Evolutionary conservation across 2,113 vertebrate genomes (phyloP).

Genomic region (Campylomormyrus numenius): DNA sequence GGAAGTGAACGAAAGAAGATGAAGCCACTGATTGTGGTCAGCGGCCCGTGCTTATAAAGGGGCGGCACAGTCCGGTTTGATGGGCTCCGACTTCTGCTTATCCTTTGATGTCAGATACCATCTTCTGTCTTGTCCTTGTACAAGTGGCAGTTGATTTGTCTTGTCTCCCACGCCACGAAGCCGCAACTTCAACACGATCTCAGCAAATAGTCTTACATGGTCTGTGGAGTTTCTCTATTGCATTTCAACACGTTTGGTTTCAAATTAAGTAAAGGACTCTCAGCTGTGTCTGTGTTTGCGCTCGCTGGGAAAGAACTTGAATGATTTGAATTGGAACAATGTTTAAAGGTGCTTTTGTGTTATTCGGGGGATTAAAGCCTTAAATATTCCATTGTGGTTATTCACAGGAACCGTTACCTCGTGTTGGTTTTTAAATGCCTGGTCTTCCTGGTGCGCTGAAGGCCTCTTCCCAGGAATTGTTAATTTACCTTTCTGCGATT

Average conservation of each 20-base stretch:
- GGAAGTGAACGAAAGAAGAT: background rate
- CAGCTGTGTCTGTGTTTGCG: background rate
- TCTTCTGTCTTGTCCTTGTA: background rate
- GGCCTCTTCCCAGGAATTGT: background rate
- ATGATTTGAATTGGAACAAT: background rate
- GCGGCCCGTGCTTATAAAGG: background rate
- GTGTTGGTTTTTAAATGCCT: background rate
- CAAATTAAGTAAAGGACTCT: background rate
- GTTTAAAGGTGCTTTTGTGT: slow-evolving; percentile 1
- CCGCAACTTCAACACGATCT: background rate
- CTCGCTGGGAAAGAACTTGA: background rate
- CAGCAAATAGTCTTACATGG: background rate
- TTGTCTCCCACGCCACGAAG: background rate
- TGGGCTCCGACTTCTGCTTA: background rate
- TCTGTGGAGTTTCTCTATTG: background rate
- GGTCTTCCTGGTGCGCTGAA: background rate
- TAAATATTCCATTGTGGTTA: slow-evolving; percentile 3
- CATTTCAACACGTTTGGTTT: background rate
- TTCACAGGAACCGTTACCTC: background rate
- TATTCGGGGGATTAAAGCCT: background rate
- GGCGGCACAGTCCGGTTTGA: background rate
- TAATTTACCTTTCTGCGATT: background rate
- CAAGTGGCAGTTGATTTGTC: slow-evolving; percentile 4
- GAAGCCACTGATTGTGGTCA: background rate
- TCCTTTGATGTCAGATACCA: background rate